These are phyloP conservation scores for Pherbina coryleti DNA, from an alignment of 2,888 invertebrate species.

Conservation along the genomic window DNA sequence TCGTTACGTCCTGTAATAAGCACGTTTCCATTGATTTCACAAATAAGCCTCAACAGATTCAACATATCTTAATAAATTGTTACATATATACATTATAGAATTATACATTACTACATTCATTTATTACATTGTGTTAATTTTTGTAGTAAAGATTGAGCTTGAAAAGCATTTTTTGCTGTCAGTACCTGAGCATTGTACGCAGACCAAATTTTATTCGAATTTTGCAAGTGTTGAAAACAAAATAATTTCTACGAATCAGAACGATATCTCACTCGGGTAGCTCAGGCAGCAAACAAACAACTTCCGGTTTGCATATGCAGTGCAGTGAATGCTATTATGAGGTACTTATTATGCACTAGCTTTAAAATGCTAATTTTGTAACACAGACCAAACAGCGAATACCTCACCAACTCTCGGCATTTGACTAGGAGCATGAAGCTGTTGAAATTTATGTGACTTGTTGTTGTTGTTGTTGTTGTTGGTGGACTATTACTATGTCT, in stretches of 20 bases:
- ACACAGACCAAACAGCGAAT: background rate
- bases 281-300: background rate
- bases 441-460: background rate
- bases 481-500: background rate
- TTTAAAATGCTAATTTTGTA: constrained; percentile 16
- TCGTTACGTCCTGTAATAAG: no score
- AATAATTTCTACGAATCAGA: background rate
- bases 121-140: no score
- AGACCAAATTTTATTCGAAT: no score
- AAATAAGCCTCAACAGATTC: no score
- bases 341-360: constrained; percentile 8
- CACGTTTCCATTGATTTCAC: no score
- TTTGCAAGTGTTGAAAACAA: background rate
- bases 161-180: no score
- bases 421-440: background rate
- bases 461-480: no score
- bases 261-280: background rate
- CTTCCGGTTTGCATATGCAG: background rate
- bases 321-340: background rate
- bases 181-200: no score
- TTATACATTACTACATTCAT: no score
- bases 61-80: no score
- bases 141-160: no score
- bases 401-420: background rate
- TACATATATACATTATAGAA: no score